phyloP scores from a whole-genome alignment of 2,113 vertebrate species.

The Lanius collurio region DNA sequence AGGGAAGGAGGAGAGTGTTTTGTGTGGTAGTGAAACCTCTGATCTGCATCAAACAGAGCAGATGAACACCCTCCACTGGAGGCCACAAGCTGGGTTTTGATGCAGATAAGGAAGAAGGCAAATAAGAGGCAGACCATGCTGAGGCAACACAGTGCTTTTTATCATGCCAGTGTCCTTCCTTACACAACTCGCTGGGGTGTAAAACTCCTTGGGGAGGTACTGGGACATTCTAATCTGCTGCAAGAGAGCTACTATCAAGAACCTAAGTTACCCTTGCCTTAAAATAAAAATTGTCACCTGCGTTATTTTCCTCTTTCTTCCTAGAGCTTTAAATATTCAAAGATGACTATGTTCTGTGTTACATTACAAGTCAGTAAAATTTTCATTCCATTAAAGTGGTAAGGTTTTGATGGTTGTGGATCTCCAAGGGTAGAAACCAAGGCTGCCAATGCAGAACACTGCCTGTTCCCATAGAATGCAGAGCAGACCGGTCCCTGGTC shows the following conservation, averaged over 20 bases:
- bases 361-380: neutral
- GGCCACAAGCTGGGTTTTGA: neutral
- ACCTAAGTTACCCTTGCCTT: neutral
- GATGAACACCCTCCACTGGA: neutral
- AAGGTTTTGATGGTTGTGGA: neutral
- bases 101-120: neutral
- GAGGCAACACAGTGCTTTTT: neutral
- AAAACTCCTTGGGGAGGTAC: neutral
- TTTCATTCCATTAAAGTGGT: neutral
- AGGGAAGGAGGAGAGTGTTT: neutral
- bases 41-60: neutral
- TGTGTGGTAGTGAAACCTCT: neutral
- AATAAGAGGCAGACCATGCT: neutral
- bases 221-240: neutral
- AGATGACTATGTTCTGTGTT: neutral
- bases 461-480: neutral
- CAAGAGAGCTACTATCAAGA: neutral
- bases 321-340: neutral
- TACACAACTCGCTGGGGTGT: neutral
- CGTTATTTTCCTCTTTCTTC: neutral
- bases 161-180: neutral
- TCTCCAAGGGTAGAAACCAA: neutral
- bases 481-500: fast-evolving
- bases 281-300: neutral
- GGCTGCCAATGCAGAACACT: neutral